Evolutionary conservation across 2,797 vertebrate genomes (phyloP), one percentile per base, ranked within the genome.

Genomic region (Poeciliopsis presidionis): DNA sequence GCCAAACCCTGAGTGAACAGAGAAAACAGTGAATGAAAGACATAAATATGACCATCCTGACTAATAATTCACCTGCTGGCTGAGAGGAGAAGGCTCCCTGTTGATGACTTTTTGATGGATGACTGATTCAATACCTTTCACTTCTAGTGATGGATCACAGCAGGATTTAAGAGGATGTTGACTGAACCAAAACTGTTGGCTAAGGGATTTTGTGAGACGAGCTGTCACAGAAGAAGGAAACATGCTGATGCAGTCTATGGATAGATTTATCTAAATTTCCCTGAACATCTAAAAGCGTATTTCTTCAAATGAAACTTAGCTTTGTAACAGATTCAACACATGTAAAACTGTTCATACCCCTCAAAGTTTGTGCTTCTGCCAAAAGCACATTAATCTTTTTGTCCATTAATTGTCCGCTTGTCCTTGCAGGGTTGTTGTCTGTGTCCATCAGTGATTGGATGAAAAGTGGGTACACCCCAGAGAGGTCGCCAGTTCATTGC

Each of bases 91-190:
- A 84, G 86, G 80, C 86, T 85, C 84, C 81, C 76, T 78, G 90
- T 72, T 90, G 88, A 93, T 91, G 91, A 90, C 83, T 90, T 93
- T 92, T 79, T 92, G 93, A 94, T 89, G 86, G 87, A 93, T 91
- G 90, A 70, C 76, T 69, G 84, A 80, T 84, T 90, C 84, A 75
- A 72, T 30, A 78, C 74, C 78, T 75, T 80, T 88, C 81, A 82
- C 81, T 83, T 75, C 49, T 8, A 36, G 71, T 81, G 89, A 92
- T 88, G 81, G 72, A 92, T 88, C 82, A 80, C 53, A 36, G 74
- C 28, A 0, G 74, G 76, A 81, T 69, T 71, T 77, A 85, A 41
- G 51, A 73, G 74, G 53, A 87, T 30, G 13, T 8, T 41, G 79
- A 28, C 82, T 51, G 6, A 63, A 67, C 55, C 61, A 73, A 86